Evolutionary conservation across 1,140 invertebrate species (phyloP).

Genomic region (Achatina immaculata): DNA sequence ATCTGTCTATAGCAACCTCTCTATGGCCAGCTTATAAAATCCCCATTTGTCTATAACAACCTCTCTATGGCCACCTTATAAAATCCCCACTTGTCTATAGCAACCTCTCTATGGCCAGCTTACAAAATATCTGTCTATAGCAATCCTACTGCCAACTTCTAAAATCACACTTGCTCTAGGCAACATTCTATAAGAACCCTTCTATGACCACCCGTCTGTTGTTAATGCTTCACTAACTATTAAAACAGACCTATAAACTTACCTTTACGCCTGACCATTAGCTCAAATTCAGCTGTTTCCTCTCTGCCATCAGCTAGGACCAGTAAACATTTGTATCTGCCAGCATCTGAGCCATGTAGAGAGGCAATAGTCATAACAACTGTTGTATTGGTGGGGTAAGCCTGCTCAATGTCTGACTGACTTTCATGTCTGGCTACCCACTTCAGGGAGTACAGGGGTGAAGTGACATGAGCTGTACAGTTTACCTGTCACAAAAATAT

Average conservation of each 20-base stretch:
- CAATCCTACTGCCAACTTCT: too few relatives aligned
- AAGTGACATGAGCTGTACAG: constrained; percentile 22
- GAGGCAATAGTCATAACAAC: constrained; percentile 15
- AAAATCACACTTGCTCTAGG: too few relatives aligned
- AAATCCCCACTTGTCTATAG: too few relatives aligned
- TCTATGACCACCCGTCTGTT: too few relatives aligned
- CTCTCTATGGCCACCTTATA: too few relatives aligned
- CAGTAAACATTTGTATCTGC: constrained; percentile 22
- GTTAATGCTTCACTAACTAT: too few relatives aligned
- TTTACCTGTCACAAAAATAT: constrained; percentile 19
- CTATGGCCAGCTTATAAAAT: too few relatives aligned
- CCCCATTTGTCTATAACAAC: too few relatives aligned
- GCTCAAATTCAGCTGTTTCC: constrained; percentile 24
- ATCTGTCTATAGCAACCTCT: too few relatives aligned
- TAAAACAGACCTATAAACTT: background rate
- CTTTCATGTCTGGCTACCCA: background rate
- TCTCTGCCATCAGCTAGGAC: constrained; percentile 26
- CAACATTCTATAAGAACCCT: too few relatives aligned
- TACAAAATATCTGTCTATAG: too few relatives aligned
- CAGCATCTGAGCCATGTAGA: constrained; percentile 10
- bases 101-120: too few relatives aligned
- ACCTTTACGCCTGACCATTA: constrained; percentile 24
- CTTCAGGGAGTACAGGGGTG: background rate
- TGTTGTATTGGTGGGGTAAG: background rate
- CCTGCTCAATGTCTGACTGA: background rate